These are phyloP conservation scores for Epirrhoe tristata DNA, from an alignment of 2,888 invertebrate species.

Conservation along the genomic window DNA sequence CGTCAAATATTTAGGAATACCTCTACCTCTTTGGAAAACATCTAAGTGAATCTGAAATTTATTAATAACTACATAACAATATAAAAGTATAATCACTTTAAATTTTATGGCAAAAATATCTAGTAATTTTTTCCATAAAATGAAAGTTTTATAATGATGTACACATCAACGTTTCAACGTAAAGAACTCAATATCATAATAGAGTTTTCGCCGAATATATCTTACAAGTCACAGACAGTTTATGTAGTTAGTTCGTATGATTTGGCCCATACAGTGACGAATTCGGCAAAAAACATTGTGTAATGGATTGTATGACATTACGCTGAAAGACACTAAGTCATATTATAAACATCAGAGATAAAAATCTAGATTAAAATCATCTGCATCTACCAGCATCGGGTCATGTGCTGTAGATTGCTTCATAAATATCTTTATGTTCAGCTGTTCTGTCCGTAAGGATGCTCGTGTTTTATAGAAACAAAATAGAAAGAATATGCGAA, in stretches of 20 bases:
- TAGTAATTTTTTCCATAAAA: not conserved
- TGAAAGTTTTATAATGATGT: not conserved
- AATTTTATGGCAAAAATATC: no score
- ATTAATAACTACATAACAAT: not conserved
- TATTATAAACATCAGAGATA: not conserved
- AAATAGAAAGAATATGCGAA: not conserved
- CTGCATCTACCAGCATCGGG: not conserved
- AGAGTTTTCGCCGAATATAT: not conserved
- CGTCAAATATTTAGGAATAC: not conserved
- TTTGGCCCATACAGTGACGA: not conserved
- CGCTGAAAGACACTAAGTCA: not conserved
- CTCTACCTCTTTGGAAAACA: not conserved
- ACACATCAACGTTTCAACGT: not conserved
- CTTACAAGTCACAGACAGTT: not conserved
- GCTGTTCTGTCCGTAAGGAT: constrained; percentile 36
- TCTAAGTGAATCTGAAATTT: not conserved
- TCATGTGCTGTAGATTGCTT: not conserved
- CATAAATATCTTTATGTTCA: not conserved
- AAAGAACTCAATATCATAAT: not conserved
- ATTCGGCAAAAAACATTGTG: not conserved
- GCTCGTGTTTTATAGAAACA: constrained; percentile 28
- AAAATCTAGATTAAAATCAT: not conserved
- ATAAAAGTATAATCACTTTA: no score
- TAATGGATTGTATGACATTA: not conserved
- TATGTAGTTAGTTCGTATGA: not conserved